Evolutionary conservation across 2,113 vertebrate genomes (phyloP).

Genomic region (Stegastes partitus): DNA sequence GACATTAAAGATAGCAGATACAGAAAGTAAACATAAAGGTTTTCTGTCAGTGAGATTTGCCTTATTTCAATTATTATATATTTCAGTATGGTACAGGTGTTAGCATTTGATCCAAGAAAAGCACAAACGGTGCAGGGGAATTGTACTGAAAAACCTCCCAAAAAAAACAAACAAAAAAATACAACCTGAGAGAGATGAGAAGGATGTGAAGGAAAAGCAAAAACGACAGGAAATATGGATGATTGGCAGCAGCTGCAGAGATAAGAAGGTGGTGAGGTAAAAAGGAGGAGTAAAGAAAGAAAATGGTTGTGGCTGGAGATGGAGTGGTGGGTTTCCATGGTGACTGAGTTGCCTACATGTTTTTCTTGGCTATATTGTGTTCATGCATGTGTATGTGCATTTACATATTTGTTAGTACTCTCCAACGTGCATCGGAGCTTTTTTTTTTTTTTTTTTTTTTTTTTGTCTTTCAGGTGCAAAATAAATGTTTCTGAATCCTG

Average conservation of each 20-base stretch:
- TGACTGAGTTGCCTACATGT: constrained; percentile 68
- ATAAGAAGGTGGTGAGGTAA: constrained; percentile 43
- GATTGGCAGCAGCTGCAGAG: constrained; percentile 59
- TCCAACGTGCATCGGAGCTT: not conserved
- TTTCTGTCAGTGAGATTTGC: no score
- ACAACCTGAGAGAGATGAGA: not conserved
- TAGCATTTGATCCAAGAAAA: not conserved
- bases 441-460: constrained; percentile 25
- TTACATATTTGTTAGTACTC: constrained; percentile 24
- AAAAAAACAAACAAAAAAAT: constrained; percentile 1
- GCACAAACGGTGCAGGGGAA: not conserved
- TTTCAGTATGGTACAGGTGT: no score
- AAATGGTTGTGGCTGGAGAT: constrained; percentile 48
- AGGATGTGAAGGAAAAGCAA: not conserved
- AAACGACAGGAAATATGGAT: constrained; percentile 43
- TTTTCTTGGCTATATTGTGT: constrained; percentile 50
- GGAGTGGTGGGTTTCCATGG: constrained; percentile 75
- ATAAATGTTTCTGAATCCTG: not conserved
- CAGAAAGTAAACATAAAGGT: not conserved
- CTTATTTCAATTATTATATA: no score
- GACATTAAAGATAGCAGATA: not conserved
- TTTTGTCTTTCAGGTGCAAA: constrained; percentile 32
- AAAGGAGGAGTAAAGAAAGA: constrained; percentile 41
- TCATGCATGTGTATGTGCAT: constrained; percentile 29
- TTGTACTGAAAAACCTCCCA: no score